phyloP scores from a whole-genome alignment of 2,888 invertebrate species.

The Heliconius sara region DNA sequence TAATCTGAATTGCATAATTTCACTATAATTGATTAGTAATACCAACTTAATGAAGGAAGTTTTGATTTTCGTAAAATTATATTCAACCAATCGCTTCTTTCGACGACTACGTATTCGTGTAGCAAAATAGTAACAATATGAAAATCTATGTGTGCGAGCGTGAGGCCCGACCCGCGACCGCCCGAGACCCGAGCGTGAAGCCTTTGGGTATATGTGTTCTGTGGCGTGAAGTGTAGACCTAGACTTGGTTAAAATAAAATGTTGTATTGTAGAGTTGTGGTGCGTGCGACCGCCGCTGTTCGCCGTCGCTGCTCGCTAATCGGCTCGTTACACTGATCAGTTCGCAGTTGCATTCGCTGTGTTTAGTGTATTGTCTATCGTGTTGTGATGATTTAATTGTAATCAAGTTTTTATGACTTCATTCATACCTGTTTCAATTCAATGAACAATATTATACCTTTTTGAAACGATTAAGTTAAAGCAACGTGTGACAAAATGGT shows the following conservation, averaged over 20 bases:
- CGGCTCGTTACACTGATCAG: conserved; percentile 26
- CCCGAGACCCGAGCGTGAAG: background rate
- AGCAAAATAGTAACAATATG: conserved; percentile 27
- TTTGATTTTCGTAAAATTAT: conserved; percentile 37
- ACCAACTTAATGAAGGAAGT: conserved; percentile 41
- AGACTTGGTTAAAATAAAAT: conserved; percentile 20
- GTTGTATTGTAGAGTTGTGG: conserved; percentile 24
- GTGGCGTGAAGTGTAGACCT: background rate
- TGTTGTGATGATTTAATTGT: conserved; percentile 31
- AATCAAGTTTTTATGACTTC: conserved; percentile 19
- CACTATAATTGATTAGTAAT: conserved; percentile 42
- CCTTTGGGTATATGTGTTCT: too few species aligned
- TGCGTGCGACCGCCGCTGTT: conserved; percentile 27
- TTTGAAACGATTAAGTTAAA: background rate
- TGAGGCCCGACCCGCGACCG: conserved; percentile 6
- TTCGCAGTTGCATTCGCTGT: conserved; percentile 27
- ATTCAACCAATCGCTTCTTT: conserved; percentile 34
- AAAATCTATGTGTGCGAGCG: conserved; percentile 27
- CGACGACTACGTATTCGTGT: conserved; percentile 28
- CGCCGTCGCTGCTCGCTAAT: conserved; percentile 4
- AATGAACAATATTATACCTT: conserved; percentile 1
- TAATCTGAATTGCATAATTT: conserved; percentile 1
- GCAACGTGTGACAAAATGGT: conserved; percentile 38
- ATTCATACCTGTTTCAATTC: background rate
- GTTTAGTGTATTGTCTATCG: conserved; percentile 22